Percentiles rank a stretch among this genome's conserved stretches.
Evolutionary conservation across 2,797 vertebrate genomes (phyloP).

Genomic region (Setipinna tenuifilis): DNA sequence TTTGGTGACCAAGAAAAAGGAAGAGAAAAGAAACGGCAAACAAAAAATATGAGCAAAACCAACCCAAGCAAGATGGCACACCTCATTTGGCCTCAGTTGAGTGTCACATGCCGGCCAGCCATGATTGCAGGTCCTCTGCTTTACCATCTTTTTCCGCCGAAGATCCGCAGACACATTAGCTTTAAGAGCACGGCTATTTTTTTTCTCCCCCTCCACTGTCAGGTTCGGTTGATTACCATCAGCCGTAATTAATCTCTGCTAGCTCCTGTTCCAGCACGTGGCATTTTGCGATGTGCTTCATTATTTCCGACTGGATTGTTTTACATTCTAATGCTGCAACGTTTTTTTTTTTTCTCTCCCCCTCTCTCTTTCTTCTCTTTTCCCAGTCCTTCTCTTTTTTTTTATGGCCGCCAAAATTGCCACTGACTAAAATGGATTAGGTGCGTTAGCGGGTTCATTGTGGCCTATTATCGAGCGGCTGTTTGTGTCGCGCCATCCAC

Average conservation of each 20-base stretch:
- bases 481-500: neutral
- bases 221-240: conserved; percentile 46
- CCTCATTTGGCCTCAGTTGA: neutral
- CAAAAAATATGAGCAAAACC: neutral
- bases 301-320: conserved; percentile 57
- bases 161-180: neutral
- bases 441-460: conserved; percentile 52
- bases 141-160: neutral
- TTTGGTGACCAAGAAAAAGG: neutral
- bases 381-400: neutral
- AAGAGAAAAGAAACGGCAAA: neutral
- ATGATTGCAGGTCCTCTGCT: neutral
- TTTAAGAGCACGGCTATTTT: neutral
- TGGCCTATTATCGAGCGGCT: conserved; percentile 53
- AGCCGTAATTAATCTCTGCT: conserved; percentile 55
- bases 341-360: neutral
- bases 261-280: conserved; percentile 43
- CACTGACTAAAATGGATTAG: conserved; percentile 54
- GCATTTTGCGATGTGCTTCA: conserved; percentile 49
- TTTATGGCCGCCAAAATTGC: conserved; percentile 46
- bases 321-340: conserved; percentile 51
- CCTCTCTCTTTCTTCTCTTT: neutral
- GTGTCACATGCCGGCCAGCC: neutral
- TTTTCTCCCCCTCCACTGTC: neutral
- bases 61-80: neutral